These are phyloP conservation scores for Phainopepla nitens DNA, from an alignment of 2,113 vertebrate genomes.

Conservation along the genomic window DNA sequence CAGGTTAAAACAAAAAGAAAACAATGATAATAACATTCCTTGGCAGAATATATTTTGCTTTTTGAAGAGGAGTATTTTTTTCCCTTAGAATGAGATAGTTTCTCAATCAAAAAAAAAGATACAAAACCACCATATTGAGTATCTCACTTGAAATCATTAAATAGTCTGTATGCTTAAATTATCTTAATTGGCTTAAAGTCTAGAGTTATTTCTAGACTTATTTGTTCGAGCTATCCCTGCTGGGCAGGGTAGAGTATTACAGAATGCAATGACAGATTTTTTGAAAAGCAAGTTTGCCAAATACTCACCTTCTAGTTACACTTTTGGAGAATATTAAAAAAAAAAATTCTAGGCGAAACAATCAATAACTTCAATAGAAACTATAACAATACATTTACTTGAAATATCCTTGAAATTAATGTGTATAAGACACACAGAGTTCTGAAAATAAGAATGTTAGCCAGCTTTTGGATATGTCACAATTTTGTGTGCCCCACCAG, in stretches of 20 bases:
- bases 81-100: neutral
- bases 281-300: neutral
- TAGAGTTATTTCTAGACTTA: neutral
- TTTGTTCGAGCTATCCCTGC: neutral
- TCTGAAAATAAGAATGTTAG: neutral
- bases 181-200: neutral
- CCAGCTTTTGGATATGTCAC: neutral
- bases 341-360: accelerated
- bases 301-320: neutral
- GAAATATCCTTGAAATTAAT: neutral
- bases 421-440: neutral
- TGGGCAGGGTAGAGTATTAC: neutral
- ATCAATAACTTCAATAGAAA: neutral
- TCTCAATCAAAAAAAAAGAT: neutral
- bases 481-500: neutral
- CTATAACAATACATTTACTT: neutral
- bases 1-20: neutral
- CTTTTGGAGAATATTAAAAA: neutral
- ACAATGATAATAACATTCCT: neutral
- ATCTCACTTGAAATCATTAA: neutral
- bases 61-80: accelerated
- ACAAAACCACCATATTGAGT: accelerated
- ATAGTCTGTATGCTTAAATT: neutral
- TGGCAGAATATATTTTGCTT: neutral
- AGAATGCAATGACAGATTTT: neutral